Base-by-base conservation (phyloP, 2,797 vertebrate species). In the Acipenser ruthenus region DNA sequence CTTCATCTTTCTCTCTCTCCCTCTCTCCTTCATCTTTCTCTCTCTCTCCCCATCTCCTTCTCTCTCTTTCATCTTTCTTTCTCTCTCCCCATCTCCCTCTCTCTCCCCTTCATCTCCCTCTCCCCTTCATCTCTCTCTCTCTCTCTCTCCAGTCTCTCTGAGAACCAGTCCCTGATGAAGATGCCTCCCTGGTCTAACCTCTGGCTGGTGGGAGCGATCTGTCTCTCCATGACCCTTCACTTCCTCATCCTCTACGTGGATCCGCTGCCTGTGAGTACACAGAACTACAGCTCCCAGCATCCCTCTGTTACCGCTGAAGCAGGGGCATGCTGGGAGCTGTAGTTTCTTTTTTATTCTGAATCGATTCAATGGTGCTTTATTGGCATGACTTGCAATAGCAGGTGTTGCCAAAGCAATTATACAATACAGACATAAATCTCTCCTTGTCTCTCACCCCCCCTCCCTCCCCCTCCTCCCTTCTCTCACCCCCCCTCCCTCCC, bases 101-200 rank as follows among this genome's bases (percentile, higher is more conserved):
- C n/a, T n/a, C n/a, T n/a, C n/a, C n/a, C n/a, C n/a, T n/a, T n/a
- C n/a, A n/a, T n/a, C n/a, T n/a, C n/a, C n/a, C n/a, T n/a, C n/a
- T n/a, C n/a, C n/a, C n/a, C n/a, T n/a, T n/a, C n/a, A n/a, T n/a
- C n/a, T 23, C 23, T 23, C 23, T 23, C 23, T 23, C 23, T 23
- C 50, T 10, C 15, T 65, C 47, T 10, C 68, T 69, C 7, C 68
- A 91, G 89, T 72, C 77, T 91, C 7, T 91, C 89, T 49, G 89
- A 91, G 77, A 91, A 91, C 78, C 89, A 91, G 81, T 91, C 88
- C 15, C 79, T 91, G 66, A 64, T 90, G 64, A 90, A 90, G 74
- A 91, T 91, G 89, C 88, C 89, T 58, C 89, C 89, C 0, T 91
- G 88, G 89, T 87, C 88, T 0, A 91, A 91, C 75, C 87, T 83